Conservation (phyloP, 2,797 vertebrate genomes). For the Crotalus adamanteus region DNA sequence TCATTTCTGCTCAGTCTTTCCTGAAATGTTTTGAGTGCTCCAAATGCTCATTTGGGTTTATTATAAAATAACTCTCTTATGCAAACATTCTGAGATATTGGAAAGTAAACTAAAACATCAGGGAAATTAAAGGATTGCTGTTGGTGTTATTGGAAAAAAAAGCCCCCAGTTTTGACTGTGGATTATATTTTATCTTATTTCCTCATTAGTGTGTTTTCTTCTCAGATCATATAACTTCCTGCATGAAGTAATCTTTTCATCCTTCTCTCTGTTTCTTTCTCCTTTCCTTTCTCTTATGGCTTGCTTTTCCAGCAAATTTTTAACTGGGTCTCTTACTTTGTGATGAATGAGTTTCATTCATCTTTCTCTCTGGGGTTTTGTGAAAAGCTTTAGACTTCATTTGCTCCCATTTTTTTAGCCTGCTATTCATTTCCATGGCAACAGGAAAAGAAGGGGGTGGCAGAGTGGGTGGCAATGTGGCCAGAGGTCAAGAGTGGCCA, state of each 20-base stretch:
- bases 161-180: constrained; percentile 31
- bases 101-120: background rate
- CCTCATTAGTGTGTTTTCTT: constrained; percentile 57
- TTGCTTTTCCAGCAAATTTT: constrained; percentile 60
- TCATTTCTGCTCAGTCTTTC: background rate
- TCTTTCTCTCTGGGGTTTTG: constrained; percentile 69
- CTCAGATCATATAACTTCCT: constrained; percentile 70
- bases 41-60: background rate
- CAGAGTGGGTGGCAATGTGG: constrained; percentile 71
- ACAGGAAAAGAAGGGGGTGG: constrained; percentile 66
- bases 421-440: constrained; percentile 74
- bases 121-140: constrained; percentile 27
- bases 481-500: constrained; percentile 78
- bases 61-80: background rate
- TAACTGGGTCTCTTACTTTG: constrained; percentile 67
- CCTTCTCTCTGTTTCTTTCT: constrained; percentile 46
- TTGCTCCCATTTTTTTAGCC: constrained; percentile 77
- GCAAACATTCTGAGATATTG: background rate
- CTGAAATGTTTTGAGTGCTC: background rate
- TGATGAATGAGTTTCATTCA: constrained; percentile 83
- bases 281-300: constrained; percentile 55
- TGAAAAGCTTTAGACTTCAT: constrained; percentile 76
- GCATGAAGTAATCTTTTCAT: constrained; percentile 68
- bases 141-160: constrained; percentile 8
- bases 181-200: constrained; percentile 53